Conservation (phyloP, 92 coral and sea anemone species). For the Isaurus tuberculatus region DNA sequence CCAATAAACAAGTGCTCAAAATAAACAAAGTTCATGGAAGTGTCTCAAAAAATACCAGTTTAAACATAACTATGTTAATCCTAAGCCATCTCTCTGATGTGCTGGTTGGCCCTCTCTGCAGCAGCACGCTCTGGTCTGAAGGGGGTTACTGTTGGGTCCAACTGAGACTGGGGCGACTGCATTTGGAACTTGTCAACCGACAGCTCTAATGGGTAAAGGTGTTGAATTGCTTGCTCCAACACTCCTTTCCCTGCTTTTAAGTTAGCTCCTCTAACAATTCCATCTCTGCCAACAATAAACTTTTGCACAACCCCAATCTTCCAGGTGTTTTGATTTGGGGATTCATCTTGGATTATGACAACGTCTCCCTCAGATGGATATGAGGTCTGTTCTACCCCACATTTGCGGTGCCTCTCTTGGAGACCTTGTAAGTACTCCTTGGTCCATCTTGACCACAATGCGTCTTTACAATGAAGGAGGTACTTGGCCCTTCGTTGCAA, state of each 20-base stretch:
- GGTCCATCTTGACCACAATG: conserved; percentile 60
- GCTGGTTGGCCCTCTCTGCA: no score
- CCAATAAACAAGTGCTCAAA: neutral
- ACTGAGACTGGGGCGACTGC: neutral
- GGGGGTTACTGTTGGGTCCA: neutral
- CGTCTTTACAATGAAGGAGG: conserved; percentile 47
- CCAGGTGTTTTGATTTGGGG: conserved; percentile 25
- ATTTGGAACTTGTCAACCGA: neutral
- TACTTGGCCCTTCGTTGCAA: conserved; percentile 53
- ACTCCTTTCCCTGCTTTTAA: neutral
- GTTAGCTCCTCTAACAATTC: conserved; percentile 30
- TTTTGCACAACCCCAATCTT: conserved; percentile 9
- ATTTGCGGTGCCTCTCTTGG: conserved; percentile 47
- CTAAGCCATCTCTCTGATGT: neutral
- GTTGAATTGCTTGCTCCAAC: neutral
- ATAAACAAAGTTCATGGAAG: neutral
- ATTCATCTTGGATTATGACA: conserved; percentile 44
- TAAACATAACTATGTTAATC: neutral
- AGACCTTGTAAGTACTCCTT: conserved; percentile 54
- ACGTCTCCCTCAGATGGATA: conserved; percentile 58
- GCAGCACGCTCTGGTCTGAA: neutral
- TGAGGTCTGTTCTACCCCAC: conserved; percentile 46
- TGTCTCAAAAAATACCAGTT: neutral
- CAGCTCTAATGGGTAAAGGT: neutral
- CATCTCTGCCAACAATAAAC: conserved; percentile 23